These are phyloP conservation scores for Huso huso DNA, from an alignment of 2,797 vertebrate species.

Conservation along the genomic window DNA sequence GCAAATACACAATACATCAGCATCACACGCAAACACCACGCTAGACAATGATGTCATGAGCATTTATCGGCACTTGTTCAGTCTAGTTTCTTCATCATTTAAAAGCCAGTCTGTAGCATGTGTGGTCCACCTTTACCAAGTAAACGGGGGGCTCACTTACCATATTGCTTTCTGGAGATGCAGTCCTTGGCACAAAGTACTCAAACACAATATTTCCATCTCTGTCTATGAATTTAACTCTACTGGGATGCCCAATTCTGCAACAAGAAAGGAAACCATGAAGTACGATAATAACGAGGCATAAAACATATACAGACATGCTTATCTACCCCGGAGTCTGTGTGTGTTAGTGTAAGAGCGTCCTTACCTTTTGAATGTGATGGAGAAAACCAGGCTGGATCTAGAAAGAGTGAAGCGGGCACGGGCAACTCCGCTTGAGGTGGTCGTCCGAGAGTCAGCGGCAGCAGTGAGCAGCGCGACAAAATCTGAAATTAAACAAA, in stretches of 20 bases:
- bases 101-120: too few relatives aligned
- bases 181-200: slow-evolving; percentile 64
- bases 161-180: slow-evolving; percentile 54
- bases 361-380: slow-evolving; percentile 77
- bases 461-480: slow-evolving; percentile 79
- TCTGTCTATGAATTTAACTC: slow-evolving; percentile 69
- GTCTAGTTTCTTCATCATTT: too few relatives aligned
- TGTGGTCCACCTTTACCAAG: too few relatives aligned
- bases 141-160: slow-evolving; percentile 43
- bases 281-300: background rate
- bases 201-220: slow-evolving; percentile 73
- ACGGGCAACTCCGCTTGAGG: slow-evolving; percentile 75
- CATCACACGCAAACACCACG: slow-evolving; percentile 3
- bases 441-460: slow-evolving; percentile 55
- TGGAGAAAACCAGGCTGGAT: slow-evolving; percentile 81
- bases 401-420: slow-evolving; percentile 78
- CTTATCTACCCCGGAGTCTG: too few relatives aligned
- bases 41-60: too few relatives aligned
- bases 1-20: slow-evolving; percentile 1
- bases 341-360: background rate
- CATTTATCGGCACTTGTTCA: too few relatives aligned
- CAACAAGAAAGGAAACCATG: background rate
- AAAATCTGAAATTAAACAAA: slow-evolving; percentile 56
- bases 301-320: background rate
- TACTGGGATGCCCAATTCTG: slow-evolving; percentile 63